Percentiles rank a stretch among this genome's conserved stretches.
Evolutionary conservation across 2,113 vertebrate species (phyloP).

Genomic region (Epinephelus moara): DNA sequence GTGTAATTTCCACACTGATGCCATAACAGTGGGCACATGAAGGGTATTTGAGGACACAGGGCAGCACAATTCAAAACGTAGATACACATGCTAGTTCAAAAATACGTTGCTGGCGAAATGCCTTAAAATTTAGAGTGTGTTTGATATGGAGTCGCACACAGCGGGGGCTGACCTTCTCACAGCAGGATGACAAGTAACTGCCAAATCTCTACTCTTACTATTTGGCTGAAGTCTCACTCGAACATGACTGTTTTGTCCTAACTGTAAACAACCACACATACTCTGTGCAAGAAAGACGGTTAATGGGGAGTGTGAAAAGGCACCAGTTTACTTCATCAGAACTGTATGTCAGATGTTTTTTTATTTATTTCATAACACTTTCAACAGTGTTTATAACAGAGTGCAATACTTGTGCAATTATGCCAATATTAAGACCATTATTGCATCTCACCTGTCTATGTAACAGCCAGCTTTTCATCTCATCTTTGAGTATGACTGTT

Average conservation of each 20-base stretch:
- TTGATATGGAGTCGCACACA: neutral
- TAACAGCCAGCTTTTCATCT: too few relatives aligned
- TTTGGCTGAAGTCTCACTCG: neutral
- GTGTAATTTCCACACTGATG: slow-evolving; percentile 24
- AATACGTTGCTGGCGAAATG: neutral
- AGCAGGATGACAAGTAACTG: neutral
- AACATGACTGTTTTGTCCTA: neutral
- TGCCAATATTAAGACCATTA: too few relatives aligned
- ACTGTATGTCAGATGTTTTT: too few relatives aligned
- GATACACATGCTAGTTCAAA: neutral
- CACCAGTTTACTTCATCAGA: too few relatives aligned
- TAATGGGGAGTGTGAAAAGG: too few relatives aligned
- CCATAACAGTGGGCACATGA: slow-evolving; percentile 22
- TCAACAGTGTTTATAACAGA: too few relatives aligned
- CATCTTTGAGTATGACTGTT: too few relatives aligned
- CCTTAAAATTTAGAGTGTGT: neutral
- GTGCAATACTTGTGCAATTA: too few relatives aligned
- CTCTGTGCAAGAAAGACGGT: too few relatives aligned
- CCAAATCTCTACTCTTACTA: neutral
- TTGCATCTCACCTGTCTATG: too few relatives aligned
- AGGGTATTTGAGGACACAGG: neutral
- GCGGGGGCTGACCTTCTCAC: neutral
- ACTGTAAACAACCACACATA: too few relatives aligned
- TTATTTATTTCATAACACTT: too few relatives aligned
- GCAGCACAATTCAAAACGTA: neutral